phyloP scores from a whole-genome alignment of 2,113 vertebrate species.

The Grallaria varia region DNA sequence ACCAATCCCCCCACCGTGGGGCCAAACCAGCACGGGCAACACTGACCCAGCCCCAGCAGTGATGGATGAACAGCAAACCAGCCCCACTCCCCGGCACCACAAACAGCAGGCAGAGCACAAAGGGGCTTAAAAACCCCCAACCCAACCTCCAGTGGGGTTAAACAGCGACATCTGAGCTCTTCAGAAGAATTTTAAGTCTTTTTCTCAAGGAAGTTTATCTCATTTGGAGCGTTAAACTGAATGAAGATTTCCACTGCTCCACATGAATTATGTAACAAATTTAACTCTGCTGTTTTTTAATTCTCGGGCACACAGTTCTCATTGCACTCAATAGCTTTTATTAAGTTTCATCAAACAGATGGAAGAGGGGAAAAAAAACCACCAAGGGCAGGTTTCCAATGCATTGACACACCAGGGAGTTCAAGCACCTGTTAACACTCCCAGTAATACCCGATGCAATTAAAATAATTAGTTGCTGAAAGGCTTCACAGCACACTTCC shows the following conservation, averaged over 20 bases:
- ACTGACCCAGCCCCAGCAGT: neutral
- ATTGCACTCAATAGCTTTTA: neutral
- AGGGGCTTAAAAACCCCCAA: neutral
- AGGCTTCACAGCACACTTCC: neutral
- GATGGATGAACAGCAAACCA: neutral
- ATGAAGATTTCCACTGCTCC: neutral
- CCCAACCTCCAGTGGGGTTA: neutral
- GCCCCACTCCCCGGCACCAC: neutral
- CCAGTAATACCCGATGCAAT: neutral
- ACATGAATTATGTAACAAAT: neutral
- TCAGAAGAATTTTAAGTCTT: neutral
- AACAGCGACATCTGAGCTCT: neutral
- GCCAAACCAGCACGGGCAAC: neutral
- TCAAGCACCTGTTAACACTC: conserved; percentile 23
- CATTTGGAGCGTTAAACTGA: neutral
- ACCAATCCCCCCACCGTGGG: neutral
- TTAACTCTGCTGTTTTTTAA: neutral
- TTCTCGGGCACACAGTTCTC: neutral
- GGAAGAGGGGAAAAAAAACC: neutral
- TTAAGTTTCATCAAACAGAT: neutral
- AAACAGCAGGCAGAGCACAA: neutral
- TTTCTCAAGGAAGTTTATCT: neutral
- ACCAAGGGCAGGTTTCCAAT: neutral
- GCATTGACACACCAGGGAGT: neutral
- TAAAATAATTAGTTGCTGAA: conserved; percentile 7